Conservation (phyloP, 2,113 vertebrate species). For the Lophotis ruficrista region DNA sequence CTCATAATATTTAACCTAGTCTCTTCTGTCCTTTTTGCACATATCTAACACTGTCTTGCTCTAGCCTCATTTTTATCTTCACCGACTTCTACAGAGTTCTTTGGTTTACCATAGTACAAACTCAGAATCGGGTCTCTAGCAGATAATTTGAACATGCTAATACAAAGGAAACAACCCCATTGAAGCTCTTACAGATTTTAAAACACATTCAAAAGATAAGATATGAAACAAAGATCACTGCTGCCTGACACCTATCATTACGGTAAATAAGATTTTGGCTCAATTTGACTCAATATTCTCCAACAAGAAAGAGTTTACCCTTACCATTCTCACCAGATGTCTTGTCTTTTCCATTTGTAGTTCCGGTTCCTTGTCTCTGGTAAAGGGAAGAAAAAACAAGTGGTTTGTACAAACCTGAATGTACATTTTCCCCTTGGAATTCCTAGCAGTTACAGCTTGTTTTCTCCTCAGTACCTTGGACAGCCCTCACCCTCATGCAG, state of each 20-base stretch:
- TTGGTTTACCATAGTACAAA: neutral
- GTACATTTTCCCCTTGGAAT: neutral
- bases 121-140: neutral
- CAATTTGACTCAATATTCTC: neutral
- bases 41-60: neutral
- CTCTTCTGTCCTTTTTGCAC: neutral
- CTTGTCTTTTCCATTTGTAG: constrained; percentile 90
- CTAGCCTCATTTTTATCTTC: neutral
- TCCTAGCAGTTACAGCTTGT: neutral
- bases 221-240: neutral
- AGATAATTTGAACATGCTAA: neutral
- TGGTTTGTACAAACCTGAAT: neutral
- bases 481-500: neutral
- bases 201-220: neutral
- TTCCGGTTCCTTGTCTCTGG: constrained; percentile 90
- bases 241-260: neutral
- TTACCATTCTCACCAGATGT: constrained; percentile 89
- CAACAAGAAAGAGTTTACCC: neutral
- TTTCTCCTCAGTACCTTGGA: neutral
- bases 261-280: neutral
- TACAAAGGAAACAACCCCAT: neutral
- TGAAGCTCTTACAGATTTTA: neutral
- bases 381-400: neutral
- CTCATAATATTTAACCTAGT: neutral
- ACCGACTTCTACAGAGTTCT: neutral